Conservation (phyloP, 2,888 invertebrate species). For the Dermolepida albohirtum region DNA sequence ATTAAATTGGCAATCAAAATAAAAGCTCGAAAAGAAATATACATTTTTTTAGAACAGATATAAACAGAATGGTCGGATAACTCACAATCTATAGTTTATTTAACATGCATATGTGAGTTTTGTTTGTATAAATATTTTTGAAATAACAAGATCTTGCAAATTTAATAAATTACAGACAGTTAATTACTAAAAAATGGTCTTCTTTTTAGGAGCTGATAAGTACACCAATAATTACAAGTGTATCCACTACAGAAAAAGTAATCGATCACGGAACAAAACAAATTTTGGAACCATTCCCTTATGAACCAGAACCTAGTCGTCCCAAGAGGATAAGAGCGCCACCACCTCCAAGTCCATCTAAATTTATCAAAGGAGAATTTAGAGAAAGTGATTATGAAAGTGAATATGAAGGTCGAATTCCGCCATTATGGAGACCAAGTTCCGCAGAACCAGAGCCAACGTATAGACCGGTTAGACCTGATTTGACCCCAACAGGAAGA, state of each 20-base stretch:
- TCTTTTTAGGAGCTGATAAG: slow-evolving; percentile 68
- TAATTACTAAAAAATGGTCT: slow-evolving; percentile 1
- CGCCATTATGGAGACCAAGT: slow-evolving; percentile 71
- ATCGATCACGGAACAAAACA: slow-evolving; percentile 60
- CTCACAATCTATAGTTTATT: no score
- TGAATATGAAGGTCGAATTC: slow-evolving; percentile 75
- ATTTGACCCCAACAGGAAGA: slow-evolving; percentile 67
- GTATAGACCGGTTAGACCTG: slow-evolving; percentile 72
- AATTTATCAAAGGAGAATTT: slow-evolving; percentile 75
- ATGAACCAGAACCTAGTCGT: slow-evolving; percentile 62
- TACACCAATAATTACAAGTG: slow-evolving; percentile 67
- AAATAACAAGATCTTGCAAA: no score
- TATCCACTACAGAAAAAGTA: slow-evolving; percentile 62
- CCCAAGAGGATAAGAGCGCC: slow-evolving; percentile 63
- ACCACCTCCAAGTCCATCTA: slow-evolving; percentile 73
- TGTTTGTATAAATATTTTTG: no score
- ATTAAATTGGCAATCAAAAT: no score
- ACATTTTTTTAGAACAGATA: no score
- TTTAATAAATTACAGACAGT: no score
- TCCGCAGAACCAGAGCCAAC: slow-evolving; percentile 68
- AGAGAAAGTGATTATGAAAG: slow-evolving; percentile 79
- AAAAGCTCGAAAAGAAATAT: no score
- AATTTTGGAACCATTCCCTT: slow-evolving; percentile 65
- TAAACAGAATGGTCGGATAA: no score
- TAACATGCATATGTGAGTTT: no score